Base-by-base conservation (phyloP, 1,140 invertebrate genomes). In the Caenorhabditis latens region DNA sequence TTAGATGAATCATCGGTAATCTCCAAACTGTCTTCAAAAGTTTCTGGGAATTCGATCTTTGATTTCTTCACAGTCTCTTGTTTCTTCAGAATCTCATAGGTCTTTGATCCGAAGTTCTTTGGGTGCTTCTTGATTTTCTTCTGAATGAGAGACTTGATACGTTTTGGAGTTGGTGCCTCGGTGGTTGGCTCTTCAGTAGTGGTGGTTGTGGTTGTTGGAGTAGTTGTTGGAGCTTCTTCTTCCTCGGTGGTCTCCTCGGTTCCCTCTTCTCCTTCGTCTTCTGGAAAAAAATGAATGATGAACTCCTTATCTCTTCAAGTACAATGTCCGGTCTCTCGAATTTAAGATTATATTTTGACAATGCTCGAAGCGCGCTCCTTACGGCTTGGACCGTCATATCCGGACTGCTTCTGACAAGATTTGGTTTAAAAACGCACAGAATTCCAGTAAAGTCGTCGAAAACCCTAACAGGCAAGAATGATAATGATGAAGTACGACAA, bases 51-150 rank as follows among this genome's bases (percentile, higher is more conserved):
- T 40, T 87, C 58, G 6, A 58, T 87, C 57, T 40, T 79, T n/a
- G 53, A 53, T 42, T 85, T 71, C 9, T 67, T 71, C 13, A 61
- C 55, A 87, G 86, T 61, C 57, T 86, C 67, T 16, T 75, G 63
- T 24, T 86, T 53, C 50, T 71, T 55, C 65, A 58, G 46, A 55
- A 71, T 57, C 16, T 53, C 65, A 40, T 71, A 57, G 67, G 85
- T 86, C 50, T 86, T 86, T 3, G 85, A 75, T 79, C 85, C 85
- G 57, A 79, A 86, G 43, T 71, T 79, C 57, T 82, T 75, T 24
- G 85, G 85, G 40, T 86, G 85, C 14, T 86, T 86, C 48, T 75
- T 79, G 67, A 55, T 65, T 57, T 82, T 86, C 53, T 79, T 79
- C 9, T 48, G 71, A 50, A 79, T 48, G 11, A 50, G 21, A 13